Evolutionary conservation across 53 echinoderm and acorn worm species (phyloP).

Genomic region (Temnopleurus reevesii): DNA sequence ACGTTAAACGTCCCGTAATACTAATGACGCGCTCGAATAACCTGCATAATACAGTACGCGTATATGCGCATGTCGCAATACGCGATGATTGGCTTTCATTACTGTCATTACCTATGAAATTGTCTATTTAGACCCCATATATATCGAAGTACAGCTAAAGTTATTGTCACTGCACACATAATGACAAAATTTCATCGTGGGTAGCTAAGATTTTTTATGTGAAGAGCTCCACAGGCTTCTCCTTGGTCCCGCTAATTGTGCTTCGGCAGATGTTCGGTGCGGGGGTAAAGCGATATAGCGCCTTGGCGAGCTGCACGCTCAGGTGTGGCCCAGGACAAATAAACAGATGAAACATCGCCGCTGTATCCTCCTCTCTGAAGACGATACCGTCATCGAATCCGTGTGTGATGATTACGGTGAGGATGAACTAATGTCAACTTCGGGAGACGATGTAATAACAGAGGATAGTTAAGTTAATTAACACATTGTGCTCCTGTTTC

Average conservation of each 20-base stretch:
- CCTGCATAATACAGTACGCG: too few species aligned
- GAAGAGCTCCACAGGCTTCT: neutral
- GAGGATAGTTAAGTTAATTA: constrained; percentile 58
- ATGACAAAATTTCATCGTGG: too few species aligned
- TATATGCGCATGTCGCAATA: too few species aligned
- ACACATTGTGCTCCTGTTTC: constrained; percentile 32
- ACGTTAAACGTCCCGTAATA: too few species aligned
- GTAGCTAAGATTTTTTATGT: too few species aligned
- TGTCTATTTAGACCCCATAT: too few species aligned
- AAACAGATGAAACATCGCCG: constrained; percentile 45
- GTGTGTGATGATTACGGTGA: neutral
- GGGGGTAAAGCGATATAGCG: constrained; percentile 20
- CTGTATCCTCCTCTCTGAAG: neutral
- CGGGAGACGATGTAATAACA: constrained; percentile 50
- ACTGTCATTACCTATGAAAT: too few species aligned
- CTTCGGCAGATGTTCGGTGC: neutral
- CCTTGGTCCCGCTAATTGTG: constrained; percentile 35
- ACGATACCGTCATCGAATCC: constrained; percentile 38
- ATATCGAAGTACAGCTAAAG: too few species aligned
- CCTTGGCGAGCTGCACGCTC: neutral
- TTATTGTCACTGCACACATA: too few species aligned
- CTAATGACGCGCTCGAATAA: too few species aligned
- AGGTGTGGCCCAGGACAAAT: constrained; percentile 42
- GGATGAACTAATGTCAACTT: constrained; percentile 53
- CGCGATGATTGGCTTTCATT: too few species aligned